phyloP scores from a whole-genome alignment of 2,797 vertebrate genomes.

The Malacoraja senta region DNA sequence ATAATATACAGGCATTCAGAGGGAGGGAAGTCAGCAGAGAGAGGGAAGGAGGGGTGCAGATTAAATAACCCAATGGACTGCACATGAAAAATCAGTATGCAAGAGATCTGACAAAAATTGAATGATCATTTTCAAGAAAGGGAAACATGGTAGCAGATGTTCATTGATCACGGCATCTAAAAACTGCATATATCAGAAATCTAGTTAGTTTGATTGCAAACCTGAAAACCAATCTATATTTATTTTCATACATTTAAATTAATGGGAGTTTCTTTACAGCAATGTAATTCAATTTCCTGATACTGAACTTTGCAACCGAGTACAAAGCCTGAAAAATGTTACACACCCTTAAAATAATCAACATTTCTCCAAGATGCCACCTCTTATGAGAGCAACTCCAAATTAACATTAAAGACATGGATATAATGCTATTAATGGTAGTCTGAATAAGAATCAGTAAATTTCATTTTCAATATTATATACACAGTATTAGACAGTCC shows the following conservation, averaged over 20 bases:
- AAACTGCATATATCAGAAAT: background rate
- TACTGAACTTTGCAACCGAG: background rate
- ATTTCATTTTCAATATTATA: background rate
- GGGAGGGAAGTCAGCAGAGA: too few species aligned
- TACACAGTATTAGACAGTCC: background rate
- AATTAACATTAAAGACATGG: background rate
- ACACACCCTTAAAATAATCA: background rate
- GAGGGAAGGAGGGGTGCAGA: too few species aligned
- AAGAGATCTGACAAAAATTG: background rate
- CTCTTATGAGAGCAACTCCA: background rate
- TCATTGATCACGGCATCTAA: background rate
- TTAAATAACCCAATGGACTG: background rate
- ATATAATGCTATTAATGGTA: background rate
- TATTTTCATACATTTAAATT: background rate
- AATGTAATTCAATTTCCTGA: background rate
- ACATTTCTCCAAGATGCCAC: background rate
- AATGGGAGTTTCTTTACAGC: background rate
- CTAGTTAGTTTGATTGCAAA: background rate
- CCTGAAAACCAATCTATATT: background rate
- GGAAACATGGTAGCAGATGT: background rate
- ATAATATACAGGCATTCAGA: too few species aligned
- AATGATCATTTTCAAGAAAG: background rate
- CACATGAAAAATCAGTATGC: background rate
- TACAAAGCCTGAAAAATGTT: background rate
- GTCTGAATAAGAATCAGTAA: background rate